Evolutionary conservation across 2,888 invertebrate genomes (phyloP).

Genomic region (Cantharis rustica): DNA sequence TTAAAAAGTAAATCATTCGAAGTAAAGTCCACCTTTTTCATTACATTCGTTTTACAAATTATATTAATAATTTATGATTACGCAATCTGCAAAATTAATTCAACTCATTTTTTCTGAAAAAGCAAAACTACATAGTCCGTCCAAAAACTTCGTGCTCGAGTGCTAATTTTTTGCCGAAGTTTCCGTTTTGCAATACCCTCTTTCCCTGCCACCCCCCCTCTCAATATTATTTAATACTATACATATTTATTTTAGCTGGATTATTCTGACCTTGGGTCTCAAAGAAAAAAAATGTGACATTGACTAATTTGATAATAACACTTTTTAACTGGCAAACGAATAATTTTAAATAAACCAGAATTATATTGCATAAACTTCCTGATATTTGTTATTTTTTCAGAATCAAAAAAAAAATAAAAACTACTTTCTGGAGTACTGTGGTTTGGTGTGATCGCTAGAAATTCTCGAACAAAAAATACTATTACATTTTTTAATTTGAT

Average conservation of each 20-base stretch:
- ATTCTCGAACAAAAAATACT: too few relatives aligned
- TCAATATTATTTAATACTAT: not conserved
- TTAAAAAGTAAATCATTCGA: not conserved
- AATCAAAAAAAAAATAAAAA: too few relatives aligned
- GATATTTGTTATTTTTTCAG: not conserved
- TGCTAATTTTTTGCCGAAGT: not conserved
- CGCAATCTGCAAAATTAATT: not conserved
- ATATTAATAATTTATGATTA: not conserved
- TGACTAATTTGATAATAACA: conserved; percentile 3
- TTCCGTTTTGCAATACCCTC: not conserved
- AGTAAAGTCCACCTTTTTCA: not conserved
- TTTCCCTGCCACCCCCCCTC: not conserved
- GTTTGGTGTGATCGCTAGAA: too few relatives aligned
- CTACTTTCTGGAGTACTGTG: too few relatives aligned
- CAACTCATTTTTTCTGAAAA: not conserved
- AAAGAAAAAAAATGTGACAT: not conserved
- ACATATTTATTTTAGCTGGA: not conserved
- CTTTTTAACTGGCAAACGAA: not conserved
- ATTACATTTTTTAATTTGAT: too few relatives aligned
- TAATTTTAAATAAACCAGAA: not conserved
- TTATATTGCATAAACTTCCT: not conserved
- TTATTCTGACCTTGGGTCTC: not conserved
- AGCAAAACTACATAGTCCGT: not conserved
- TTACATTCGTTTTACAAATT: too few relatives aligned
- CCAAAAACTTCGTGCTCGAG: not conserved